Evolutionary conservation across 2,113 vertebrate species (phyloP).

Genomic region (Psilopsiagon aurifrons): DNA sequence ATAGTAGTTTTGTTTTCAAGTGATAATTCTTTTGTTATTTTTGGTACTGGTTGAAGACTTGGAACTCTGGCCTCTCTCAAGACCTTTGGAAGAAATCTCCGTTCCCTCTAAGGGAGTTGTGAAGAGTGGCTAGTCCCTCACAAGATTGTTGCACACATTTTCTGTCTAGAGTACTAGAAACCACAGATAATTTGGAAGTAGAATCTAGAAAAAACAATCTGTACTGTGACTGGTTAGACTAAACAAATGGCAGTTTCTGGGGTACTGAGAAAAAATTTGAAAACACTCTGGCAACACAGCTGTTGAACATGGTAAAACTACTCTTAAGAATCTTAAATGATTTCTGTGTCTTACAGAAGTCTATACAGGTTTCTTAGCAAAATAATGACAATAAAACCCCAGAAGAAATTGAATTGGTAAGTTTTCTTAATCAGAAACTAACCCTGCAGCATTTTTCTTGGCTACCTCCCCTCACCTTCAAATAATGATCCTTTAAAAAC

Average conservation of each 20-base stretch:
- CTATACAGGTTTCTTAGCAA: not conserved
- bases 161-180: not conserved
- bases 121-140: not conserved
- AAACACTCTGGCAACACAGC: not conserved
- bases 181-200: not conserved
- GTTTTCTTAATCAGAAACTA: not conserved
- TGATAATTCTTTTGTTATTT: not conserved
- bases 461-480: not conserved
- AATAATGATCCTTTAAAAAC: not conserved
- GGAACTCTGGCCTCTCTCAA: not conserved
- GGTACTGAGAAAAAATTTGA: not conserved
- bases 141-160: not conserved
- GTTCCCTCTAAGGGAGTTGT: not conserved
- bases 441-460: not conserved
- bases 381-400: not conserved
- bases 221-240: not conserved
- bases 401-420: not conserved
- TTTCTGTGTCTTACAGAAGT: not conserved
- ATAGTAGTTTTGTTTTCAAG: not conserved
- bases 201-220: conserved; percentile 14
- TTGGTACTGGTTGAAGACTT: not conserved
- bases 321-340: not conserved
- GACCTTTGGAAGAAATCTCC: not conserved
- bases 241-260: conserved; percentile 15
- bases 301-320: not conserved